Evolutionary conservation across 1,140 invertebrate genomes (phyloP), one percentile per base, ranked within the genome.

Genomic region (Argopecten irradians): DNA sequence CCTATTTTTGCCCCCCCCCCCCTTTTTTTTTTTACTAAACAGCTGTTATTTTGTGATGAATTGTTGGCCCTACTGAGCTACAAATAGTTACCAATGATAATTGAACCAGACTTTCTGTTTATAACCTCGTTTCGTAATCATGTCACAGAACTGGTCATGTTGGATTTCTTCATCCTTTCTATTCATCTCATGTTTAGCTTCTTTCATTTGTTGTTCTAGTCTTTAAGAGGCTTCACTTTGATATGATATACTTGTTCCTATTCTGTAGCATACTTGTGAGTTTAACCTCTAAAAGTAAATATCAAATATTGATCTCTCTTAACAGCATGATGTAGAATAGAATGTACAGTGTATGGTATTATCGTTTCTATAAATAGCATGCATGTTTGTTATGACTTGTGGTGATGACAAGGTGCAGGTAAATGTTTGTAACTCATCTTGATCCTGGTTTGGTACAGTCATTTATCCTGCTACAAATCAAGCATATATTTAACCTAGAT

Each of bases 371-470:
- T 11, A 3, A 22, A 71, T 71, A 28, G 55, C 55, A 71, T 71
- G 55, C 55, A 28, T 71, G 55, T 28, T n/a, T 28, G 16, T 71
- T 5, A 28, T 46, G 9, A 46, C n/a, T 71, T 71, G 8, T 71
- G 55, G n/a, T 71, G 55, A 71, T n/a, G 22, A 71, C 13, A 71
- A 71, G 28, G n/a, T 71, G 55, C 55, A 71, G 55, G 55, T 71
- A n/a, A 71, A 28, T 71, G 55, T 71, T 71, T 71, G 55, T 71
- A 71, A n/a, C 55, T 71, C 55, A 71, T 71, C 55, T 16, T 71
- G 55, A n/a, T 28, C 11, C 22, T 71, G 55, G 55, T 71, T 71
- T 71, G 55, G 28, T 71, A 71, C 55, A 71, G 55, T n/a, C 55
- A 28, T 71, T 71, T n/a, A 28, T 71, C 55, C 55, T 71, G 55